A percentile compares a stretch with the other conserved stretches of the same genome.
These are phyloP conservation scores for Carapus acus DNA, from an alignment of 2,797 vertebrate genomes.

Conservation along the genomic window DNA sequence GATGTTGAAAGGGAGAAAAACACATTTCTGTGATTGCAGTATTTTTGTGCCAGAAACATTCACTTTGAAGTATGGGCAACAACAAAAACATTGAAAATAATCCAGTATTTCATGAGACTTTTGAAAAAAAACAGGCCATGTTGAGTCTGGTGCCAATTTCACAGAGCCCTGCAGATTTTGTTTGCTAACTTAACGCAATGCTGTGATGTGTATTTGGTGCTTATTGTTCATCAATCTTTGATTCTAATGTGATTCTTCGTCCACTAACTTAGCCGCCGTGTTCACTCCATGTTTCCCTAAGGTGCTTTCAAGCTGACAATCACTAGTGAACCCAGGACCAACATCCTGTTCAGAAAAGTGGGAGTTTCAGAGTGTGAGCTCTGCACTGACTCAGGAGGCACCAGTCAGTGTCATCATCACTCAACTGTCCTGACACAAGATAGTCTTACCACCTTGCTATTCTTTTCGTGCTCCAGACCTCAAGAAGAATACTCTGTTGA, in stretches of 20 bases:
- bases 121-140: constrained; percentile 10
- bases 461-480: constrained; percentile 58
- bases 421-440: too few species aligned
- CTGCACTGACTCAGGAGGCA: constrained; percentile 29
- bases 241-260: too few species aligned
- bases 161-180: background rate
- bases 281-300: constrained; percentile 18
- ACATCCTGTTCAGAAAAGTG: constrained; percentile 30
- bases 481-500: constrained; percentile 60
- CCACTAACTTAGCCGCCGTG: too few species aligned
- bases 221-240: too few species aligned
- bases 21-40: too few species aligned
- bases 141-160: constrained; percentile 23
- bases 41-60: too few species aligned
- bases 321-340: constrained; percentile 33
- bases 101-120: background rate
- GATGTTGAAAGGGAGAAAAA: too few species aligned
- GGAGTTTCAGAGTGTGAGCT: constrained; percentile 49
- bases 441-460: constrained; percentile 15
- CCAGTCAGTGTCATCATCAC: constrained; percentile 12
- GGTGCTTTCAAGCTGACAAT: constrained; percentile 36
- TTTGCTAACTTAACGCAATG: too few species aligned
- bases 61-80: too few species aligned
- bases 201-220: too few species aligned
- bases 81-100: background rate